phyloP scores from a whole-genome alignment of 2,888 invertebrate genomes.

The Cerceris ruficornis region DNA sequence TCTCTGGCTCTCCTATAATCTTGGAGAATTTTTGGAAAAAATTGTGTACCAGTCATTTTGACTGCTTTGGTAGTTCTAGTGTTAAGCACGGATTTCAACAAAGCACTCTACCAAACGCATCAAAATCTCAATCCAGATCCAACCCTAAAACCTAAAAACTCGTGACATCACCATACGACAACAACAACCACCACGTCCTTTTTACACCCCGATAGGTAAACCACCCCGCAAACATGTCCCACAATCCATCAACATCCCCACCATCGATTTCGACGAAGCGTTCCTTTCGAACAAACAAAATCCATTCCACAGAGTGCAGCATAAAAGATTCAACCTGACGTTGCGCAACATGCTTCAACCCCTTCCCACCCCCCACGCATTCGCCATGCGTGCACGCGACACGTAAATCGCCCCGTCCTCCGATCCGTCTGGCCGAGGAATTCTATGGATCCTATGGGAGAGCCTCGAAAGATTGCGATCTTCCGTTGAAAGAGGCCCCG shows the following conservation, averaged over 20 bases:
- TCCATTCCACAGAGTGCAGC: background rate
- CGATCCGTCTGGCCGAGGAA: slow-evolving; percentile 20
- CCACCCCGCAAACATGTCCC: too few species aligned
- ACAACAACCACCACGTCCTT: too few species aligned
- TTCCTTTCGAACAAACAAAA: background rate
- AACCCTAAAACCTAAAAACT: too few species aligned
- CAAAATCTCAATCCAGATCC: too few species aligned
- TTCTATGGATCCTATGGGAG: slow-evolving; percentile 44
- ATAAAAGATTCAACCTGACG: background rate
- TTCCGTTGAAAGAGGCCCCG: slow-evolving; percentile 41
- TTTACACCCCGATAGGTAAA: too few species aligned
- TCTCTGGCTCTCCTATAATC: too few species aligned
- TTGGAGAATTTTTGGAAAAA: too few species aligned
- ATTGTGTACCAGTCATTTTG: too few species aligned
- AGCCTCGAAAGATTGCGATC: slow-evolving; percentile 47
- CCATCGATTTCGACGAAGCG: background rate
- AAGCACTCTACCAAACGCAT: too few species aligned
- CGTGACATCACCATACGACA: too few species aligned
- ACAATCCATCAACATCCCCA: background rate
- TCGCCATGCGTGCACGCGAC: slow-evolving; percentile 41
- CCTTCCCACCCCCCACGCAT: background rate
- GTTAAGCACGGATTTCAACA: too few species aligned
- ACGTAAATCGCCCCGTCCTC: slow-evolving; percentile 37
- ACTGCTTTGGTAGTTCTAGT: too few species aligned
- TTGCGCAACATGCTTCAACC: background rate